phyloP scores from a whole-genome alignment of 2,888 invertebrate genomes.

The Proisotoma minuta region DNA sequence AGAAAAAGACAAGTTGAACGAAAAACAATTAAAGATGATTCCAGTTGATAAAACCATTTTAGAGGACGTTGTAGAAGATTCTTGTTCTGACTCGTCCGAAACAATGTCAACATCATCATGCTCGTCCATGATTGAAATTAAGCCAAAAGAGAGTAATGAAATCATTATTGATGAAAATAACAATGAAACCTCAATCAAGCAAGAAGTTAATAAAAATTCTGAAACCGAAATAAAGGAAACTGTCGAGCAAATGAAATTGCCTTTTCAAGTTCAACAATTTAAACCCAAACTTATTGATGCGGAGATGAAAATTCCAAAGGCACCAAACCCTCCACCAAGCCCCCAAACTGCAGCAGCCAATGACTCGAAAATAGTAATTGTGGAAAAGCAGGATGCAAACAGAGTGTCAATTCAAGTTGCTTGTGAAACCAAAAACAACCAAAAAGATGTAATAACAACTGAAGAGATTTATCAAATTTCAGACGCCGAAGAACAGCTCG shows the following conservation, averaged over 20 bases:
- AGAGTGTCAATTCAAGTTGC: too few species aligned
- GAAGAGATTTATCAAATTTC: background rate
- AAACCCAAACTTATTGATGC: too few species aligned
- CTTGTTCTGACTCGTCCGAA: slow-evolving; percentile 22
- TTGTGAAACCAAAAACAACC: background rate
- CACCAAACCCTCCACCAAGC: background rate
- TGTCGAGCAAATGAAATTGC: background rate
- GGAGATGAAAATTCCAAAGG: background rate
- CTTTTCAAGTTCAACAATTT: background rate
- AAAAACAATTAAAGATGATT: background rate
- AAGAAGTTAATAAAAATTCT: background rate
- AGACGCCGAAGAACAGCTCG: slow-evolving; percentile 16
- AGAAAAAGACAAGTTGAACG: slow-evolving; percentile 3
- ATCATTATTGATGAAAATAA: background rate
- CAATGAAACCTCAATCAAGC: background rate
- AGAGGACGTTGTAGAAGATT: slow-evolving; percentile 7
- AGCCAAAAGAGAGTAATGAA: background rate
- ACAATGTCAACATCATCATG: slow-evolving; percentile 31
- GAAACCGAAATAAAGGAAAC: slow-evolving; percentile 6
- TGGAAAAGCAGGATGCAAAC: too few species aligned
- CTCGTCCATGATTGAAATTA: slow-evolving; percentile 36
- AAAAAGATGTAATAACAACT: too few species aligned
- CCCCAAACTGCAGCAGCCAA: too few species aligned
- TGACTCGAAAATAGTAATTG: too few species aligned
- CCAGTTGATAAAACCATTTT: slow-evolving; percentile 1